These are phyloP conservation scores for Gibbula magus DNA, from an alignment of 2,888 invertebrate genomes.

Conservation along the genomic window DNA sequence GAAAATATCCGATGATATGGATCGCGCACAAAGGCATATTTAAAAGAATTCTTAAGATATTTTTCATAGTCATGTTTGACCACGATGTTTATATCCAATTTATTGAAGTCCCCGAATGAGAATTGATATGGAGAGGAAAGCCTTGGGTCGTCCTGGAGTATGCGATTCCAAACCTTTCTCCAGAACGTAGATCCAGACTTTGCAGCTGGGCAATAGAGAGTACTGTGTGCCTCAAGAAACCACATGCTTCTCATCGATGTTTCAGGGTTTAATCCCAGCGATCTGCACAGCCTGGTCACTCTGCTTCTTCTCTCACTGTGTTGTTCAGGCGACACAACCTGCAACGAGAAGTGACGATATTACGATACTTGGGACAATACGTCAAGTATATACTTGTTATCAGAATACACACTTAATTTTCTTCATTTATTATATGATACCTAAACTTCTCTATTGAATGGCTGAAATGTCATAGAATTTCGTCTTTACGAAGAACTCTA, in stretches of 20 bases:
- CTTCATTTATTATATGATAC: too few species aligned
- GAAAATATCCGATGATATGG: slow-evolving; percentile 46
- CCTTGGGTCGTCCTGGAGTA: background rate
- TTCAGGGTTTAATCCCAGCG: too few species aligned
- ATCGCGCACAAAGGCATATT: slow-evolving; percentile 41
- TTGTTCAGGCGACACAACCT: too few species aligned
- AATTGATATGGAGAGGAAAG: background rate
- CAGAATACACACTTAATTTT: too few species aligned
- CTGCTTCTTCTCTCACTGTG: too few species aligned
- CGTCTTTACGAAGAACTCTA: too few species aligned
- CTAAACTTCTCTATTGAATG: too few species aligned
- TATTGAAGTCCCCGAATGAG: background rate
- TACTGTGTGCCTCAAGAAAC: background rate
- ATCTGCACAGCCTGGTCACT: too few species aligned
- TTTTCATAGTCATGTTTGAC: background rate
- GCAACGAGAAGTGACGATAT: too few species aligned
- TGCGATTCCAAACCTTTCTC: background rate
- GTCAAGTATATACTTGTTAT: too few species aligned
- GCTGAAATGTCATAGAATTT: too few species aligned
- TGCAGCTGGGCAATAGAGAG: slow-evolving; percentile 25
- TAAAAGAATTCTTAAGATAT: slow-evolving; percentile 21
- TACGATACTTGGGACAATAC: too few species aligned
- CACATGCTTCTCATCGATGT: background rate
- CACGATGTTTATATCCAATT: background rate
- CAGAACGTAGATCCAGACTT: slow-evolving; percentile 34